Conservation (phyloP, 2,797 vertebrate genomes). For the Sebastes taczanowskii region DNA sequence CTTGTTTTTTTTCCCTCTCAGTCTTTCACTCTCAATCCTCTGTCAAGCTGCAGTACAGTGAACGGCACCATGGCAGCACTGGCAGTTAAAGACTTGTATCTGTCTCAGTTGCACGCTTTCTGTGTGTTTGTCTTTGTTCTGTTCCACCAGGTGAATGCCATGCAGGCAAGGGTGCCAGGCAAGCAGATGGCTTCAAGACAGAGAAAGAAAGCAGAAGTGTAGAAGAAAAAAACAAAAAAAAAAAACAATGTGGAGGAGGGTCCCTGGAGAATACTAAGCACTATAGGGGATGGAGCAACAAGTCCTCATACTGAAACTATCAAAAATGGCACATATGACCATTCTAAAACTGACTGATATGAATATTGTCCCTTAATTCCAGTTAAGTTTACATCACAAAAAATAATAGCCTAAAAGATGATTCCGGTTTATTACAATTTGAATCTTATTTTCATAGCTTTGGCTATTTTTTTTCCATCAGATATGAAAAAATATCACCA, state of each 20-base stretch:
- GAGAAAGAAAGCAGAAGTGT: slow-evolving; percentile 1
- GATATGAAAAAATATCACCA: not conserved
- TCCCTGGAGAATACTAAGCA: slow-evolving; percentile 33
- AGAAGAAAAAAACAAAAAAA: not conserved
- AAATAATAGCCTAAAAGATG: not conserved
- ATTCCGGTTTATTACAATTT: not conserved
- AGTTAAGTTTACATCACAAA: not conserved
- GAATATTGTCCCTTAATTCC: not conserved
- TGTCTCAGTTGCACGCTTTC: slow-evolving; percentile 25
- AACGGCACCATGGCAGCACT: slow-evolving; percentile 34
- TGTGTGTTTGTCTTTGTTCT: slow-evolving; percentile 10
- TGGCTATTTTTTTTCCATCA: not conserved
- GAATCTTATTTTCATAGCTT: not conserved
- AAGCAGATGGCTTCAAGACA: slow-evolving; percentile 73
- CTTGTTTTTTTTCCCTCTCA: not conserved
- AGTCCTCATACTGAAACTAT: not conserved
- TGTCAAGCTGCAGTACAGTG: slow-evolving; percentile 30
- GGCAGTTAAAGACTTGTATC: slow-evolving; percentile 36
- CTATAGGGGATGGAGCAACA: not conserved
- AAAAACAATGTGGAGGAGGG: not conserved
- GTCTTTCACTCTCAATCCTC: slow-evolving; percentile 19
- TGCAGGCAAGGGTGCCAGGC: slow-evolving; percentile 46
- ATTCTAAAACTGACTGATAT: not conserved
- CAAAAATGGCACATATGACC: not conserved
- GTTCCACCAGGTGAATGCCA: slow-evolving; percentile 54